Base-by-base conservation (phyloP, 2,113 vertebrate species). In the Choloepus hoffmanni region DNA sequence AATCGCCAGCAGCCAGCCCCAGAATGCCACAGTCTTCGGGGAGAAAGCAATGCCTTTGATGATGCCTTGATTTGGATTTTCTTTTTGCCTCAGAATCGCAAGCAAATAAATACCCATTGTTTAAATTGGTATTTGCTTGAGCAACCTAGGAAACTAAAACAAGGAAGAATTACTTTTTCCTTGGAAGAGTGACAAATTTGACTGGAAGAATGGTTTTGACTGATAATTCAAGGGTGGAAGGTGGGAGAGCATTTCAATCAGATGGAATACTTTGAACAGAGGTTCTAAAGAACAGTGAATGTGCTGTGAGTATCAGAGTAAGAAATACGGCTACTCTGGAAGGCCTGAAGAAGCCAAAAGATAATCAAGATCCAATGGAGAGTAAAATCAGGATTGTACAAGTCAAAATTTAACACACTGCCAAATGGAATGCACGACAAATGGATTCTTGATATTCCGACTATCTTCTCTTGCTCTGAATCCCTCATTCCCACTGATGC, bases 361-460 rank as follows among this genome's bases (percentile, higher is more conserved):
- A 53, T 19, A 30, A 7, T 40, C 55, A 60, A 28, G 24, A 13
- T n/a, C 60, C 43, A 10, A 1, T 11, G 40, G 23, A 63, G 18
- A 43, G 16, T 13, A 65, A 21, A n/a, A 30, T 18, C 68, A 58
- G 77, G 14, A 9, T 43, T 45, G 19, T 5, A 19, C 21, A 5
- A 10, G 65, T 33, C 3, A 24, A 8, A 63, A 11, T 19, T 0
- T 26, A 4, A 33, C 21, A 9, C 53, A 7, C 0, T 24, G 19
- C 2, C 30, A 26, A 19, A 7, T 28, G 7, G 36, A 16, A 24
- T 6, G 30, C 13, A 1, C 50, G 36, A 8, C n/a, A 15, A 36
- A 19, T 74, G 3, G 26, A 11, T 4, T 82, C 55, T 40, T 63
- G 13, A 15, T 7, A 7, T 21, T 23, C 45, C 15, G 33, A 40